A percentile compares a stretch with the other conserved stretches of the same genome.
These are phyloP conservation scores for Poecilia wingei DNA, from an alignment of 2,797 vertebrate species.

Conservation along the genomic window DNA sequence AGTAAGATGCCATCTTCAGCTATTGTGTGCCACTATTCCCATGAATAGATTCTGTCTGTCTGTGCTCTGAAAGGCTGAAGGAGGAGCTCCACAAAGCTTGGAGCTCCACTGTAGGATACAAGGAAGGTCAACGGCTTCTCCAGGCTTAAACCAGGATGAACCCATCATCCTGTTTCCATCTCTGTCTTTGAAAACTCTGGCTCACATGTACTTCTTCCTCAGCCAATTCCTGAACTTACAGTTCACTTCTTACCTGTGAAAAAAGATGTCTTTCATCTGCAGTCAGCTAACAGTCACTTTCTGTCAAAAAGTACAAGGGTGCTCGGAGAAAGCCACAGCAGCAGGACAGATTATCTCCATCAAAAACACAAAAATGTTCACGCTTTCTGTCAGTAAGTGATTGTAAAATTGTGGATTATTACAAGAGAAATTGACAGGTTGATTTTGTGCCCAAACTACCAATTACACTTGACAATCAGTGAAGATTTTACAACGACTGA, in stretches of 20 bases:
- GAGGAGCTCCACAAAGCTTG: constrained; percentile 12
- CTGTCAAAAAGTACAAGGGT: background rate
- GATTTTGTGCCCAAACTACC: background rate
- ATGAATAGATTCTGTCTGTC: constrained; percentile 41
- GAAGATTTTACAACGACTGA: background rate
- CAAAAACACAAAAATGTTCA: background rate
- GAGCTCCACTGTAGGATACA: constrained; percentile 26
- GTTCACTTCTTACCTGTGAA: constrained; percentile 12
- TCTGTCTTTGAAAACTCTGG: constrained; percentile 33
- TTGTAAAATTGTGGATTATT: constrained; percentile 1
- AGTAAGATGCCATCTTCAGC: constrained; percentile 57
- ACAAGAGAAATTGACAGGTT: background rate
- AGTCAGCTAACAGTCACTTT: background rate
- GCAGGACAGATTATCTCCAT: background rate
- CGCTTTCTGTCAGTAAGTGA: background rate
- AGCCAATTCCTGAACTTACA: background rate
- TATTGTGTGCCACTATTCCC: constrained; percentile 50
- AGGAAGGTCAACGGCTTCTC: constrained; percentile 58
- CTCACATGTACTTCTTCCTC: constrained; percentile 14
- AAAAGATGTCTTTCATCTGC: background rate
- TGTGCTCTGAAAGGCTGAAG: constrained; percentile 20
- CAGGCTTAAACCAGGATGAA: constrained; percentile 62
- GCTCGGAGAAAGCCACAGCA: background rate
- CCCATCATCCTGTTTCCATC: constrained; percentile 64
- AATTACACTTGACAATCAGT: background rate